phyloP scores from a whole-genome alignment of 2,888 invertebrate species.

The Cryptus armator region DNA sequence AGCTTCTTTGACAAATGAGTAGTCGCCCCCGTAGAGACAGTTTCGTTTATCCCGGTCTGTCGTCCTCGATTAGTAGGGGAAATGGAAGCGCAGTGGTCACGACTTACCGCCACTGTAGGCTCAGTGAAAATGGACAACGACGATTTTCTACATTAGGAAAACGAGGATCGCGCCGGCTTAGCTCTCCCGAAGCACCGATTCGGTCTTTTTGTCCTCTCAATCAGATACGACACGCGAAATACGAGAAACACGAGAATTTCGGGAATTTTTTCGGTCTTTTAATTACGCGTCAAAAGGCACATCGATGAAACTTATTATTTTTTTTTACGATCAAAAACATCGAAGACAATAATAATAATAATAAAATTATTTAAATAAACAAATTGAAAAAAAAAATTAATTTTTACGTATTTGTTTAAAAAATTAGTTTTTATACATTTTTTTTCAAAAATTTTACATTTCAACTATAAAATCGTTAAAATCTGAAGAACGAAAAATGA shows the following conservation, averaged over 20 bases:
- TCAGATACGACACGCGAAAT: too few relatives aligned
- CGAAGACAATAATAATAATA: not conserved
- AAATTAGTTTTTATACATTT: too few relatives aligned
- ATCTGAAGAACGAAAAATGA: too few relatives aligned
- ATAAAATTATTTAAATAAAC: not conserved
- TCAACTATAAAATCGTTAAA: too few relatives aligned
- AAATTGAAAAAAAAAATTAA: not conserved
- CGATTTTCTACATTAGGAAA: not conserved
- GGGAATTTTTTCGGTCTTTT: not conserved
- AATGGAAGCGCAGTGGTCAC: slow-evolving; percentile 23
- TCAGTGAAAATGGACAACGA: not conserved
- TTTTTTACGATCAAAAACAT: too few relatives aligned
- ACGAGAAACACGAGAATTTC: not conserved
- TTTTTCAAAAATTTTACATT: not conserved
- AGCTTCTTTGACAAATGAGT: slow-evolving; percentile 75
- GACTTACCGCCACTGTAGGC: not conserved
- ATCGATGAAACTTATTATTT: not conserved
- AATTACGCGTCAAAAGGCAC: not conserved
- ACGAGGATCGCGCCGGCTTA: not conserved
- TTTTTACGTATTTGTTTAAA: too few relatives aligned
- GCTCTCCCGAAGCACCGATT: slow-evolving; percentile 35
- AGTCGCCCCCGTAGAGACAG: slow-evolving; percentile 70
- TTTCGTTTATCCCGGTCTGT: slow-evolving; percentile 67
- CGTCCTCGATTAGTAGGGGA: slow-evolving; percentile 68
- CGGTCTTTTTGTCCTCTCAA: slow-evolving; percentile 27